Base-by-base conservation (phyloP, 2,888 invertebrate genomes). In the Neoascia interrupta region DNA sequence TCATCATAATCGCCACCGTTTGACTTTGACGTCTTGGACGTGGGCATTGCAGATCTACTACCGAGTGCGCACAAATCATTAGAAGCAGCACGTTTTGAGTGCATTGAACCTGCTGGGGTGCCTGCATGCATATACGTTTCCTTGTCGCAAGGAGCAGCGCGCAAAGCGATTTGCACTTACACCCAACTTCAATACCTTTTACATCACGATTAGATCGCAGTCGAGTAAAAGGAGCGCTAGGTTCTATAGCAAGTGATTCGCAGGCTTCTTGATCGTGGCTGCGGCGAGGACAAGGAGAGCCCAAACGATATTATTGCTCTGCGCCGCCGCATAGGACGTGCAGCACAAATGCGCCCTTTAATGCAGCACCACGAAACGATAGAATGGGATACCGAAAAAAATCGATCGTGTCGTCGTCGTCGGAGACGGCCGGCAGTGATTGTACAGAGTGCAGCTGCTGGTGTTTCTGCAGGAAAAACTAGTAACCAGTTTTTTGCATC, bases 201-300 rank as follows among this genome's bases (percentile, higher is more conserved):
- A 76, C 72, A 70, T 76, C 64, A 76, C 76, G 76, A 76, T 76
- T 61, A 72, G 72, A 76, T 76, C 76, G 47, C 64, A n/a, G n/a
- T n/a, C n/a, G n/a, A n/a, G n/a, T n/a, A n/a, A n/a, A 37, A 13
- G 26, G 43, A 63, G 21, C 31, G 19, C 23, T 41, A 39, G 21
- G 34, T 31, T 21, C n/a, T n/a, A n/a, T n/a, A n/a, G n/a, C n/a
- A n/a, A n/a, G n/a, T n/a, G n/a, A n/a, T n/a, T n/a, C n/a, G n/a
- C n/a, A n/a, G n/a, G n/a, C n/a, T n/a, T n/a, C n/a, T n/a, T n/a
- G n/a, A n/a, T n/a, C n/a, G n/a, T n/a, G n/a, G n/a, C n/a, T n/a
- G n/a, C n/a, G n/a, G n/a, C n/a, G n/a, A n/a, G n/a, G n/a, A n/a
- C n/a, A n/a, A n/a, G n/a, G n/a, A n/a, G n/a, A n/a, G n/a, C n/a